Percentiles rank a stretch among this genome's conserved stretches.
Conservation (phyloP, 2,888 invertebrate genomes). For the Tachina fera region DNA sequence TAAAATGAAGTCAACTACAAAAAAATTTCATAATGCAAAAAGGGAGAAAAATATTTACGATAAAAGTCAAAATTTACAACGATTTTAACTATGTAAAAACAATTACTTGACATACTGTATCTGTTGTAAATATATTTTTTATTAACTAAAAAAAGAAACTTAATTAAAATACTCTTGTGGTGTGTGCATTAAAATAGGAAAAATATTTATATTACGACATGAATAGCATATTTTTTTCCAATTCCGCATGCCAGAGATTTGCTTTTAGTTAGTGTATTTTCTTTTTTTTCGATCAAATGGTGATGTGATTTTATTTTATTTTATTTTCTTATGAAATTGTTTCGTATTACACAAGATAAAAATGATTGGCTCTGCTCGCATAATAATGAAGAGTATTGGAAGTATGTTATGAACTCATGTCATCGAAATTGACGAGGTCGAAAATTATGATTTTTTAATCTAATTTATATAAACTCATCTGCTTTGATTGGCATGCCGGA, state of each 20-base stretch:
- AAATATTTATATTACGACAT: conserved; percentile 50
- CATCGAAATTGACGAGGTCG: conserved; percentile 21
- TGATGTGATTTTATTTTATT: conserved; percentile 5
- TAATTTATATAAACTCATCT: background rate
- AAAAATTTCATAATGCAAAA: too few relatives aligned
- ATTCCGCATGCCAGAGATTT: conserved; percentile 59
- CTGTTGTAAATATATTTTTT: background rate
- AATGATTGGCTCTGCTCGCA: background rate
- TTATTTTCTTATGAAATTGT: conserved; percentile 22
- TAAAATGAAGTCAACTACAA: too few relatives aligned
- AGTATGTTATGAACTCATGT: conserved; percentile 30
- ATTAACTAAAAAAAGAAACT: background rate
- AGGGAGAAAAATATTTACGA: too few relatives aligned
- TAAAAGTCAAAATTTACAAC: too few relatives aligned
- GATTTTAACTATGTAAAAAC: too few relatives aligned
- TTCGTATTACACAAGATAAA: conserved; percentile 29
- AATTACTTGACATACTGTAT: too few relatives aligned
- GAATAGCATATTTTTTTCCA: conserved; percentile 15
- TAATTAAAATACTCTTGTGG: conserved; percentile 36
- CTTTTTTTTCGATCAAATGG: conserved; percentile 7
- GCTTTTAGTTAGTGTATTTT: conserved; percentile 20
- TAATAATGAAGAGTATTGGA: background rate
- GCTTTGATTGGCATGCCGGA: background rate
- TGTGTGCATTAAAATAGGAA: conserved; percentile 3
- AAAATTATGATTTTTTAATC: background rate